Base-by-base conservation (phyloP, 1,140 invertebrate genomes). In the Drosophila ercepeae region DNA sequence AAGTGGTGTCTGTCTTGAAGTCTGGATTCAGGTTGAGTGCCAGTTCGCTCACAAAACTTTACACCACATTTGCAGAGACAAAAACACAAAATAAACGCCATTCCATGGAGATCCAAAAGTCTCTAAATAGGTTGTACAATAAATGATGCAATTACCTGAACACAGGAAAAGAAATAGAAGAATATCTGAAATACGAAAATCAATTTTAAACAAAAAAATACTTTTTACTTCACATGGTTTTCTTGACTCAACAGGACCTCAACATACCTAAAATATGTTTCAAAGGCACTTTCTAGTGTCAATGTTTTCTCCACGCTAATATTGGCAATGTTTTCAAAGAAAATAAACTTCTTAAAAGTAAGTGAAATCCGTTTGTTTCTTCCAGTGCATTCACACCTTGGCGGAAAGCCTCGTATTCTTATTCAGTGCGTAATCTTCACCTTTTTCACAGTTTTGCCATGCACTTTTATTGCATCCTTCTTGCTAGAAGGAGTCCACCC, bases 341-440 rank as follows among this genome's bases (percentile, higher is more conserved):
- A n/a, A n/a, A n/a, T n/a, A n/a, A n/a, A n/a, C n/a, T n/a, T n/a
- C n/a, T n/a, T n/a, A n/a, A n/a, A n/a, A n/a, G 6, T 32, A 32
- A 32, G 6, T n/a, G n/a, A n/a, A n/a, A n/a, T n/a, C n/a, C n/a
- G n/a, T 16, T 13, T 42, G 18, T 50, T 52, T 52, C 8, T 59
- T 7, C 21, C 13, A 36, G 54, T 64, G 55, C 42, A 46, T 57
- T 16, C n/a, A 18, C 19, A n/a, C 21, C 60, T 19, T 63, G 49
- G 16, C 55, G 55, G 44, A 63, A 77, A 77, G 69, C 69, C 67
- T 74, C 59, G 48, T 58, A 74, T 84, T 83, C 79, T 69, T 75
- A 86, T 84, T 84, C 81, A 84, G 81, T 86, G 77, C 76, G 82
- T 86, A 84, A 84, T 84, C 81, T 84, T 86, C 76, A 76, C 81